Evolutionary conservation across 1,140 invertebrate genomes (phyloP).

Genomic region (Polypedilum pembai): DNA sequence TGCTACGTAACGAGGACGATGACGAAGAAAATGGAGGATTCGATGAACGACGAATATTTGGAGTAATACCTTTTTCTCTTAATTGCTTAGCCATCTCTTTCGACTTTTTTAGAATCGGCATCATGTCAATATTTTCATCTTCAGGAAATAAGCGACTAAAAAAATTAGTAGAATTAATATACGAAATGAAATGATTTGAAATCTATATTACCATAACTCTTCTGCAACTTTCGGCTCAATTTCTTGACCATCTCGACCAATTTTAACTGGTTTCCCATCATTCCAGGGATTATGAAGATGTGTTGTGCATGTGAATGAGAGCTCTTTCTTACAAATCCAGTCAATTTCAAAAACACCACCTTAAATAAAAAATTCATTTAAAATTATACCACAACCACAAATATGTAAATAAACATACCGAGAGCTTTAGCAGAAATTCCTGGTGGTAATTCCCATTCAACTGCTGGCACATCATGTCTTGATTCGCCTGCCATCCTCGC

Average conservation of each 20-base stretch:
- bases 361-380: neutral
- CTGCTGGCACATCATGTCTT: constrained; percentile 75
- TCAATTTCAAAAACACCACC: constrained; percentile 94
- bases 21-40: constrained; percentile 42
- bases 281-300: constrained; percentile 98
- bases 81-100: constrained; percentile 66
- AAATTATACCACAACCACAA: too few relatives aligned
- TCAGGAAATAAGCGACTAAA: constrained; percentile 78
- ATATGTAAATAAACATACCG: too few relatives aligned
- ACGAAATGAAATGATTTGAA: neutral
- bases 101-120: constrained; percentile 78
- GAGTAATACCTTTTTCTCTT: constrained; percentile 48
- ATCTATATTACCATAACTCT: constrained; percentile 56
- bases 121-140: constrained; percentile 89
- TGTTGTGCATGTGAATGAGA: constrained; percentile 84
- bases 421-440: constrained; percentile 86
- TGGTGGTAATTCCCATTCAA: constrained; percentile 93
- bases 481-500: constrained; percentile 82
- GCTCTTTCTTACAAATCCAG: constrained; percentile 92
- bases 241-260: constrained; percentile 96
- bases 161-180: neutral
- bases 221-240: constrained; percentile 92
- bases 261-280: constrained; percentile 97
- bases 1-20: constrained; percentile 34
- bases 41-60: constrained; percentile 49